These are phyloP conservation scores for Protophormia terraenovae DNA, from an alignment of 2,888 invertebrate genomes.

Conservation along the genomic window DNA sequence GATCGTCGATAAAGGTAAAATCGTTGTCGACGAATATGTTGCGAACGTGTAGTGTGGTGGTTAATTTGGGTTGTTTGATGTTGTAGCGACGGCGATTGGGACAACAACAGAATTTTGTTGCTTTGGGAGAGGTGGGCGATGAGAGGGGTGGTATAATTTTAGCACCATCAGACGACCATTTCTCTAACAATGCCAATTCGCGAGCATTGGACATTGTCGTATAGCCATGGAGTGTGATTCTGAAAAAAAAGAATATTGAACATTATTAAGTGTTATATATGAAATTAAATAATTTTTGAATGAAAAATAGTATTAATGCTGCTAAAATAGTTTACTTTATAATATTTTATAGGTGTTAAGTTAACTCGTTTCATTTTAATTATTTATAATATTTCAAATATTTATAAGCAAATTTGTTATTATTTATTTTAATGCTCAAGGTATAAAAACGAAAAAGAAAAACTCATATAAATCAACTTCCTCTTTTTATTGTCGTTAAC, in stretches of 20 bases:
- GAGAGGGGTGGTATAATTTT: constrained; percentile 73
- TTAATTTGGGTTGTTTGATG: constrained; percentile 74
- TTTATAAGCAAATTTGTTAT: too few relatives aligned
- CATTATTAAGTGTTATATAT: too few relatives aligned
- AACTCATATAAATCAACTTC: constrained; percentile 10
- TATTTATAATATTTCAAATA: too few relatives aligned
- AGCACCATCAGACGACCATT: constrained; percentile 79
- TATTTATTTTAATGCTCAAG: too few relatives aligned
- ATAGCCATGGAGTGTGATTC: constrained; percentile 79
- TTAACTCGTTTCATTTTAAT: too few relatives aligned
- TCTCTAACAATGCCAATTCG: constrained; percentile 79
- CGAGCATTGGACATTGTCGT: constrained; percentile 79
- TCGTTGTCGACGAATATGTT: constrained; percentile 78
- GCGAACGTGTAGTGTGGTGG: constrained; percentile 74
- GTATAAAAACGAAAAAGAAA: neutral
- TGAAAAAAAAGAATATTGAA: constrained; percentile 71
- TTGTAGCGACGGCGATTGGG: constrained; percentile 78
- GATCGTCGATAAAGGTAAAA: constrained; percentile 79
- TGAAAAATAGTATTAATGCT: neutral
- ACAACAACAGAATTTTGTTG: constrained; percentile 78
- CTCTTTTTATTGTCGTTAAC: neutral
- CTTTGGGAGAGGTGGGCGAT: constrained; percentile 77
- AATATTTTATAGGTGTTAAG: too few relatives aligned
- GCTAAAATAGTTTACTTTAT: too few relatives aligned
- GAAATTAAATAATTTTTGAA: neutral